Evolutionary conservation across 2,113 vertebrate species (phyloP).

Genomic region (Piaya cayana): DNA sequence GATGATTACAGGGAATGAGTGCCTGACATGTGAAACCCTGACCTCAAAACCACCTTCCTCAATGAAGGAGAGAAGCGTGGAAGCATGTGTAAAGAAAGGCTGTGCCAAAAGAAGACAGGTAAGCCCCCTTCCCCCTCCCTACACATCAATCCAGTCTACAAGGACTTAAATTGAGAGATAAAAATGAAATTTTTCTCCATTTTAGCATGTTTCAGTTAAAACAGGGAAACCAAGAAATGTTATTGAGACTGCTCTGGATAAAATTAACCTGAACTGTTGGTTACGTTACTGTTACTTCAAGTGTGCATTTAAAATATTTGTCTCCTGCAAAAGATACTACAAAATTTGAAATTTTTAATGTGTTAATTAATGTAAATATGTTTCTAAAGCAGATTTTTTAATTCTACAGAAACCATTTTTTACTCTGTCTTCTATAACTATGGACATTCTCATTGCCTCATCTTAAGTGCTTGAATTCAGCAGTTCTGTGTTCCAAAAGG

Average conservation of each 20-base stretch:
- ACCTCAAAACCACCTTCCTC: background rate
- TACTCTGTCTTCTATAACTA: background rate
- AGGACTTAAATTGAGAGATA: background rate
- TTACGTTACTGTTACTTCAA: background rate
- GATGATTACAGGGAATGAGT: background rate
- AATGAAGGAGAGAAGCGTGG: background rate
- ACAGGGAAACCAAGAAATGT: background rate
- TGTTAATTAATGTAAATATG: background rate
- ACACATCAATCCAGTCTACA: background rate
- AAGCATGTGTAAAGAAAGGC: background rate
- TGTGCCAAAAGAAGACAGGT: slow-evolving; percentile 33
- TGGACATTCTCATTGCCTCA: background rate
- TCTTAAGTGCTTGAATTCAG: background rate
- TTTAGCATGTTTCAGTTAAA: background rate
- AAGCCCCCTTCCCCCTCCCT: fast-evolving
- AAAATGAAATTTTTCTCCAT: background rate
- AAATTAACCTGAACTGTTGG: background rate
- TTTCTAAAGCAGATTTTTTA: background rate
- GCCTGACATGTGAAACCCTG: background rate
- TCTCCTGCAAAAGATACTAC: background rate
- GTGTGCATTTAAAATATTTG: background rate
- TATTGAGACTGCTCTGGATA: background rate
- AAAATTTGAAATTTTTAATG: background rate
- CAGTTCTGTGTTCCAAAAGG: background rate
- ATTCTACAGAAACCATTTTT: background rate